Evolutionary conservation across 2,888 invertebrate genomes (phyloP).

Genomic region (Sinhomidia bicolor): DNA sequence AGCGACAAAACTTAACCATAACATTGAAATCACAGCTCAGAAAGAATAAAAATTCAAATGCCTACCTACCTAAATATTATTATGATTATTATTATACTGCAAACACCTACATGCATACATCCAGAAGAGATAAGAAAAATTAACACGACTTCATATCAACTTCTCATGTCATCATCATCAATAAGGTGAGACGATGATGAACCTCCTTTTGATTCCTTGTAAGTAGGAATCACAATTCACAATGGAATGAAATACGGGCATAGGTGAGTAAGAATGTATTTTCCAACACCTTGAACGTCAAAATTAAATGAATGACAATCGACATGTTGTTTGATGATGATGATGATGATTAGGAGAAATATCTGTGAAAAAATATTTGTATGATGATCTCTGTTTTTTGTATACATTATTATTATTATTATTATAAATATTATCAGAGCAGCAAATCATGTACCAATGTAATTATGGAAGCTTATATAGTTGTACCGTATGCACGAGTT

Average conservation of each 20-base stretch:
- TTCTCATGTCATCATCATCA: neutral
- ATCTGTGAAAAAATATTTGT: neutral
- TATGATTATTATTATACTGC: too few relatives aligned
- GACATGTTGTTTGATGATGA: neutral
- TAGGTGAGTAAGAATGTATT: neutral
- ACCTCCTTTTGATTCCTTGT: constrained; percentile 3
- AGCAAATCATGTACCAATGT: too few relatives aligned
- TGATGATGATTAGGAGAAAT: too few relatives aligned
- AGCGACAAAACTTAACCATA: too few relatives aligned
- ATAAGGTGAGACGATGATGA: neutral
- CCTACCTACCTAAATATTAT: too few relatives aligned
- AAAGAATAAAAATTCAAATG: too few relatives aligned
- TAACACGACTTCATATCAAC: neutral
- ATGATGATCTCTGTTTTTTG: neutral
- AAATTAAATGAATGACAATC: constrained; percentile 53
- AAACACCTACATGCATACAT: neutral
- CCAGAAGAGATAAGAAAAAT: too few relatives aligned
- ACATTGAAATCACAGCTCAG: too few relatives aligned
- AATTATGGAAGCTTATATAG: too few relatives aligned
- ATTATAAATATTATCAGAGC: too few relatives aligned
- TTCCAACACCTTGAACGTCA: constrained; percentile 55
- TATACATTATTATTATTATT: too few relatives aligned
- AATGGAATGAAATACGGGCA: neutral
- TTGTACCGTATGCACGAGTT: too few relatives aligned
- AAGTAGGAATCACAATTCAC: neutral